phyloP scores from a whole-genome alignment of 2,797 vertebrate species.

The Botia almorhae region DNA sequence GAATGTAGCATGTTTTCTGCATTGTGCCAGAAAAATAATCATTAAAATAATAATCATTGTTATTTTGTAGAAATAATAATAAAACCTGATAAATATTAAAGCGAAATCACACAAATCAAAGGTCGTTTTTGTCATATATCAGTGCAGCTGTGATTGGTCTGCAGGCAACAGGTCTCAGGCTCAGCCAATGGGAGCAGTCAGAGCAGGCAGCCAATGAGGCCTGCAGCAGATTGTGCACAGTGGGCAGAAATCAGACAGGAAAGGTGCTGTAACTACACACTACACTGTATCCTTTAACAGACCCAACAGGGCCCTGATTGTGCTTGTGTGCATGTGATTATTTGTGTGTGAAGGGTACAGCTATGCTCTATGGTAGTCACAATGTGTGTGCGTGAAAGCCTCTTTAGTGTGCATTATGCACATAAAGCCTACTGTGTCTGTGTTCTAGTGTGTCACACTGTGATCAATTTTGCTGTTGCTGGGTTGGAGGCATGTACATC shows the following conservation, averaged over 20 bases:
- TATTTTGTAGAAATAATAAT: too few relatives aligned
- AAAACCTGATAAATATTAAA: too few relatives aligned
- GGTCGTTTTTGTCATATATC: too few relatives aligned
- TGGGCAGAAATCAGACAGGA: slow-evolving; percentile 34
- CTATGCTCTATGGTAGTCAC: slow-evolving; percentile 4
- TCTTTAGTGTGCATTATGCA: slow-evolving; percentile 7
- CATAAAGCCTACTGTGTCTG: slow-evolving; percentile 11
- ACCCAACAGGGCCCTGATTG: not conserved
- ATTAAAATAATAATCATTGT: too few relatives aligned
- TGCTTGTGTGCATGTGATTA: slow-evolving; percentile 17
- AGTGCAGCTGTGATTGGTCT: too few relatives aligned
- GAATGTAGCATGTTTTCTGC: too few relatives aligned
- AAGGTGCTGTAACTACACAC: slow-evolving; percentile 9
- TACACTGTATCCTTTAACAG: not conserved
- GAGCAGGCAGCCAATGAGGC: not conserved
- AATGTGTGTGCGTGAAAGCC: not conserved
- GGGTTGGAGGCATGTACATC: slow-evolving; percentile 43
- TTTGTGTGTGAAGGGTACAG: slow-evolving; percentile 16
- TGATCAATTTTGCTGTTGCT: not conserved
- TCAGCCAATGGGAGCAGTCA: not conserved
- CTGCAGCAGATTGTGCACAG: slow-evolving; percentile 5
- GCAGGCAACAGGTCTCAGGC: not conserved
- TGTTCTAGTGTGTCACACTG: not conserved
- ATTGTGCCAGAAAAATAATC: too few relatives aligned
- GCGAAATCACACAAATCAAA: too few relatives aligned